Conservation (phyloP, 1,140 invertebrate genomes). For the Caerostris darwini region DNA sequence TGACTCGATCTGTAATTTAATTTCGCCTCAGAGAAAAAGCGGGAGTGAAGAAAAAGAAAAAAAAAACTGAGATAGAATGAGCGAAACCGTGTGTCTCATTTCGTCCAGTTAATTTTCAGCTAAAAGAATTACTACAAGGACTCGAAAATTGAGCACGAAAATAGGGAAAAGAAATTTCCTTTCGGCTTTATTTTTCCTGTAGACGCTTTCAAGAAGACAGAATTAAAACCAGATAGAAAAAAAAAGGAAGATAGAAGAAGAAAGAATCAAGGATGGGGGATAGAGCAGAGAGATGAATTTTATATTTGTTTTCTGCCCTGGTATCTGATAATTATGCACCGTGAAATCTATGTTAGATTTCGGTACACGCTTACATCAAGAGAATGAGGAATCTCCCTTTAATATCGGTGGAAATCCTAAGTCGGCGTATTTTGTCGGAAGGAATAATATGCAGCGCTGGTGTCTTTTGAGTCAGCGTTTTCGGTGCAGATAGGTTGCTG, state of each 20-base stretch:
- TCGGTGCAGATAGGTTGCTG: neutral
- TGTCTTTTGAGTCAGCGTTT: neutral
- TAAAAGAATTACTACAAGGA: constrained; percentile 65
- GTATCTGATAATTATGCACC: constrained; percentile 66
- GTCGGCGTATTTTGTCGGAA: neutral
- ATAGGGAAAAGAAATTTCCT: constrained; percentile 58
- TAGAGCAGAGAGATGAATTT: constrained; percentile 63
- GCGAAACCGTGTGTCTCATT: constrained; percentile 29
- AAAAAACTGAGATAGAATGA: neutral
- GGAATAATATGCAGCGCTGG: neutral
- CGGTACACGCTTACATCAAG: neutral
- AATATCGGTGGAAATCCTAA: neutral
- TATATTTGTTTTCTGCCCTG: constrained; percentile 55
- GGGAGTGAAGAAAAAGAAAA: too few relatives aligned
- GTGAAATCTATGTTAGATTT: constrained; percentile 20
- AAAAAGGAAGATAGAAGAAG: neutral
- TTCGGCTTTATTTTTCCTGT: constrained; percentile 34
- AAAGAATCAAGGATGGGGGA: neutral
- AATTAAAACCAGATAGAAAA: too few relatives aligned
- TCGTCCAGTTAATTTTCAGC: constrained; percentile 50
- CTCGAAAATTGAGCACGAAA: constrained; percentile 44
- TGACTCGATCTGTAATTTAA: constrained; percentile 56
- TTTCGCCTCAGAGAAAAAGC: constrained; percentile 32
- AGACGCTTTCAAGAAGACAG: neutral
- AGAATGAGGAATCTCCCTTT: neutral